Conservation (phyloP, 2,113 vertebrate species). For the Zosterops japonicus region DNA sequence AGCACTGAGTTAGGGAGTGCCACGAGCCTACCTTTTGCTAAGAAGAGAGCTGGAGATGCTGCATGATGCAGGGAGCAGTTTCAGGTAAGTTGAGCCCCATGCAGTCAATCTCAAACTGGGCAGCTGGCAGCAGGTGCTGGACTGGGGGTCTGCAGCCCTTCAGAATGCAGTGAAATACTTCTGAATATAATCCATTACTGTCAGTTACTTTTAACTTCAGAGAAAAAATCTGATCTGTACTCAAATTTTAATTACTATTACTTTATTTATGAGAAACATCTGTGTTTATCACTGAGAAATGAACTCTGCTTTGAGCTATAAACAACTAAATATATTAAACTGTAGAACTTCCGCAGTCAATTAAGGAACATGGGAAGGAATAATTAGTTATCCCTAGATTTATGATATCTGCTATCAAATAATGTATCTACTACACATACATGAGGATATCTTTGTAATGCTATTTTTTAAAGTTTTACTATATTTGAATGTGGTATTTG, state of each 20-base stretch:
- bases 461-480: neutral
- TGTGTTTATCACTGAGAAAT: slow-evolving; percentile 15
- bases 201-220: neutral
- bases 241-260: neutral
- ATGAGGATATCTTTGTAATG: neutral
- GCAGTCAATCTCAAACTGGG: fast-evolving
- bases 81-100: fast-evolving
- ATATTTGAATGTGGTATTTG: neutral
- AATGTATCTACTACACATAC: neutral
- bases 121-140: neutral
- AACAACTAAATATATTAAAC: neutral
- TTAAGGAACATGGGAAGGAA: neutral
- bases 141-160: neutral
- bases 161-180: neutral
- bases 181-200: neutral
- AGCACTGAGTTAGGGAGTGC: neutral
- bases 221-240: neutral
- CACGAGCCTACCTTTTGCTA: neutral
- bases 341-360: neutral
- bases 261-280: slow-evolving; percentile 32
- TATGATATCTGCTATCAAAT: neutral
- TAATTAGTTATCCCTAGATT: neutral
- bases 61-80: neutral
- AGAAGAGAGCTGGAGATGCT: neutral
- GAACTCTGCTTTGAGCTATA: neutral